phyloP scores from a whole-genome alignment of 2,797 vertebrate species.

The Iguana delicatissima region DNA sequence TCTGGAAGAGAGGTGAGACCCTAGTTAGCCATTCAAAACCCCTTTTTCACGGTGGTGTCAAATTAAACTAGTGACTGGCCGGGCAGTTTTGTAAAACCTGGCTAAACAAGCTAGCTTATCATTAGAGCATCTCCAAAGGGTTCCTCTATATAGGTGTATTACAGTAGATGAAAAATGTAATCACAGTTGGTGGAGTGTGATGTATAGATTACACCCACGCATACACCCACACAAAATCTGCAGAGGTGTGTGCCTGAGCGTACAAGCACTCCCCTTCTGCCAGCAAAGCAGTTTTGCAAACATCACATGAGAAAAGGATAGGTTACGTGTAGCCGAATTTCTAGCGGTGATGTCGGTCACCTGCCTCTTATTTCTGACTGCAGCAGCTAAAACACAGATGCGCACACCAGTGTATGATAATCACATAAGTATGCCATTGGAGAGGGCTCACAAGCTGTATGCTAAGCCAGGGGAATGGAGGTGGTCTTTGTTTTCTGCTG shows the following conservation, averaged over 20 bases:
- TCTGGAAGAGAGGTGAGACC: background rate
- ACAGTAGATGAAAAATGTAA: background rate
- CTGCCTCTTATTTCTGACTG: background rate
- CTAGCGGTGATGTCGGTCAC: no score
- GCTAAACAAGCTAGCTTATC: no score
- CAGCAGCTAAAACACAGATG: background rate
- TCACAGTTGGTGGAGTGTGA: background rate
- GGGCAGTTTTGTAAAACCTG: background rate
- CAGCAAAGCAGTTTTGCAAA: background rate
- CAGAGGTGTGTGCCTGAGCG: background rate
- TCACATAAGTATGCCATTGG: no score
- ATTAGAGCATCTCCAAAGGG: no score
- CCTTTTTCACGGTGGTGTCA: background rate
- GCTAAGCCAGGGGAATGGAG: conserved; percentile 33
- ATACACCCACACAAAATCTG: background rate
- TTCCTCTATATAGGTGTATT: background rate
- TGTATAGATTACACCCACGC: background rate
- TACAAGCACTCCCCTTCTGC: background rate
- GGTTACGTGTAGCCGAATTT: no score
- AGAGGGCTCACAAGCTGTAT: background rate
- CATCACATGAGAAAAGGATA: background rate
- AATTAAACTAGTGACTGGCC: no score
- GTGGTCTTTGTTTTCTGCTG: conserved; percentile 53
- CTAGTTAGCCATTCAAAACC: background rate
- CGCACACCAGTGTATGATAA: background rate